Percentiles rank a stretch among this genome's conserved stretches.
These are phyloP conservation scores for Callipepla californica DNA, from an alignment of 2,113 vertebrate species.

Conservation along the genomic window DNA sequence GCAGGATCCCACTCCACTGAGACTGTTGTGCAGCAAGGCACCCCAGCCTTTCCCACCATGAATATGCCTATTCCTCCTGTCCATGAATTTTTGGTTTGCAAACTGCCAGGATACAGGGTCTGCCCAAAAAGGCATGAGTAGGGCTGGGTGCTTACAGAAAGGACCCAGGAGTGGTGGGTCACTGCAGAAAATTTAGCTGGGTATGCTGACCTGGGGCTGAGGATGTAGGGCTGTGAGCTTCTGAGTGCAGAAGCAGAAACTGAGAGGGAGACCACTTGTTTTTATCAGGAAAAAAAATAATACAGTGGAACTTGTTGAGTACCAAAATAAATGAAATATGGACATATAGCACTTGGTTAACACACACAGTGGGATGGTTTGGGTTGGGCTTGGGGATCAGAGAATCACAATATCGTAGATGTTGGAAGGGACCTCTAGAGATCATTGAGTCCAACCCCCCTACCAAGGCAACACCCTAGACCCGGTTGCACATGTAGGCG, in stretches of 20 bases:
- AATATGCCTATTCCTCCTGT: not conserved
- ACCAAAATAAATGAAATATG: not conserved
- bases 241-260: not conserved
- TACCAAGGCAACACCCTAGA: too few relatives aligned
- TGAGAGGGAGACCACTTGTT: not conserved
- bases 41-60: not conserved
- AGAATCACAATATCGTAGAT: not conserved
- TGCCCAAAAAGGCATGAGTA: not conserved
- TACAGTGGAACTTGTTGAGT: constrained; percentile 21
- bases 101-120: not conserved
- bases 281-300: constrained; percentile 21
- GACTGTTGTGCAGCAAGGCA: not conserved
- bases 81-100: not conserved
- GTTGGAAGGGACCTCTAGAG: too few relatives aligned
- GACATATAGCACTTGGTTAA: not conserved
- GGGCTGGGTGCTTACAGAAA: not conserved
- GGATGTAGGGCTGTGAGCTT: not conserved
- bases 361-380: not conserved
- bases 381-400: not conserved
- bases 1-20: not conserved
- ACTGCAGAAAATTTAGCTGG: not conserved
- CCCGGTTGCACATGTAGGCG: too few relatives aligned
- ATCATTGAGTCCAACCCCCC: too few relatives aligned
- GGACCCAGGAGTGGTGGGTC: not conserved
- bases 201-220: not conserved